Base-by-base conservation (phyloP, 2,113 vertebrate species). In the Vulpes lagopus region DNA sequence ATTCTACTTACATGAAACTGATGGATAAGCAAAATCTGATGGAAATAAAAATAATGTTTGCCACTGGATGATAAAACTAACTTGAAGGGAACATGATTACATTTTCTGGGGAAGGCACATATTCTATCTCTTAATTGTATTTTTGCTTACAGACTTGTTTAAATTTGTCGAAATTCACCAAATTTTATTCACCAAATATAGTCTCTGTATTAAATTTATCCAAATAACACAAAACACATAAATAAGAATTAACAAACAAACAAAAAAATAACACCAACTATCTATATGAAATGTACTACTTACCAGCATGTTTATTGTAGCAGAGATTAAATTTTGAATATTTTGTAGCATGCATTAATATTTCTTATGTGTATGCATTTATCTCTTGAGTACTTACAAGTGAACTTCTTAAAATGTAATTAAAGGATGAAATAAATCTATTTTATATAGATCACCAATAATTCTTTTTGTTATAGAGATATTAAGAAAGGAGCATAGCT, bases 361-460 rank as follows among this genome's bases (percentile, higher is more conserved):
- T 84, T 79, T 74, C 30, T 22, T 59, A 20, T 64, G 6, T 64
- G 19, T 79, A 20, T 35, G 12, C 2, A 53, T 62, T 94, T 84
- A 57, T 73, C 51, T 94, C 67, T 1, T 53, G 1, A 35, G 25
- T 15, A 84, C 43, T 83, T 80, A 62, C 59, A 92, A 57, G 1
- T 86, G 51, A 90, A 38, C 1, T 49, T 4, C 62, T 62, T 20
- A 76, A 79, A 92, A 89, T 78, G 20, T 32, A 89, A 91, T 91
- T 80, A 91, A 64, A 94, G 23, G 8, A 59, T 78, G 4, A 71
- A 96, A 78, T 96, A 30, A 27, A 60, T 80, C 11, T 76, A 35
- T 92, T 93, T 87, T 81, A 74, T 64, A 76, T 43, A 59, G 7
- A 38, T 86, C 27, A 87, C 55, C 14, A 84, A 79, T 65, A 95